These are phyloP conservation scores for Apamea crenata DNA, from an alignment of 2,888 invertebrate species.

Conservation along the genomic window DNA sequence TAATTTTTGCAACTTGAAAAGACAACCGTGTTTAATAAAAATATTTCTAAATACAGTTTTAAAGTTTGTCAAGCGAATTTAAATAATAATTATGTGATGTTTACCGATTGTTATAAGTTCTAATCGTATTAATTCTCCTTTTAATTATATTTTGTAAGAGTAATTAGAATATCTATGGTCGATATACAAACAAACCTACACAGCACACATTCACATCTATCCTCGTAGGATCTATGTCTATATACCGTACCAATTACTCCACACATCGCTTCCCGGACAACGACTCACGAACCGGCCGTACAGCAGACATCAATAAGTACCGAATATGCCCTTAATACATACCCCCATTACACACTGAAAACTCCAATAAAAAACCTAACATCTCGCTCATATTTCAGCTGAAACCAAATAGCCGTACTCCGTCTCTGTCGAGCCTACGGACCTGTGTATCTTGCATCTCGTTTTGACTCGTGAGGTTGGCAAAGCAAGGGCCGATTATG, in stretches of 20 bases:
- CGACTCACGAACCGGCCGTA: not conserved
- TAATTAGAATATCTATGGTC: not conserved
- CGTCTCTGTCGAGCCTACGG: constrained; percentile 64
- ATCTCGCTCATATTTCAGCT: constrained; percentile 77
- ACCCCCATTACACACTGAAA: constrained; percentile 75
- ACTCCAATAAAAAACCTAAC: constrained; percentile 82
- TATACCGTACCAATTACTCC: not conserved
- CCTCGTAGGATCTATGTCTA: not conserved
- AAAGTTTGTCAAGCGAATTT: not conserved
- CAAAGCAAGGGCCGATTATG: constrained; percentile 79
- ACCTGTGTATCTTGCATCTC: constrained; percentile 63
- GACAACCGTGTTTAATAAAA: constrained; percentile 25
- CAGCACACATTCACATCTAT: not conserved
- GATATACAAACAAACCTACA: not conserved
- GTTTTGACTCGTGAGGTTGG: constrained; percentile 62
- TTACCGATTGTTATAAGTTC: not conserved
- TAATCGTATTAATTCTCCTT: not conserved
- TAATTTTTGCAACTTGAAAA: constrained; percentile 50
- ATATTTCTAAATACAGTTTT: not conserved
- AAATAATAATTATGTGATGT: not conserved
- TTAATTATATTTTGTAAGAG: not conserved
- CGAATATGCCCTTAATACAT: constrained; percentile 69
- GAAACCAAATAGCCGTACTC: constrained; percentile 69
- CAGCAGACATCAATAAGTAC: constrained; percentile 51
- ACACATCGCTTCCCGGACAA: not conserved